These are phyloP conservation scores for Cryptotermes secundus DNA, from an alignment of 1,140 invertebrate genomes.

Conservation along the genomic window DNA sequence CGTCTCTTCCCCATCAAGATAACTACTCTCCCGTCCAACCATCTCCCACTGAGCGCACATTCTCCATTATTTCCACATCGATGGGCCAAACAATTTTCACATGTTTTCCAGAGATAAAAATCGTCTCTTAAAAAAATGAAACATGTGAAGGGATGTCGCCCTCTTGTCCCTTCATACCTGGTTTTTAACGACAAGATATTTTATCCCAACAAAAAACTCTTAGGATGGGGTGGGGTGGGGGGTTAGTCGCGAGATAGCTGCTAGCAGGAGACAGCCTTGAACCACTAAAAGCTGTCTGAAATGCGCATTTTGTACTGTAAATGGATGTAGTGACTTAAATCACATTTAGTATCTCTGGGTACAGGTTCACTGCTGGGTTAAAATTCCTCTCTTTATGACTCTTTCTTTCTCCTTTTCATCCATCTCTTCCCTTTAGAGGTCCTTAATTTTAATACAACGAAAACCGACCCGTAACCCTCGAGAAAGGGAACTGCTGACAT, in stretches of 20 bases:
- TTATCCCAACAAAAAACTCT: neutral
- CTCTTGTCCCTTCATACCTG: neutral
- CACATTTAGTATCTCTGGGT: no score
- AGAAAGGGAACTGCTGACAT: no score
- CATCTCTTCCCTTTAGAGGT: no score
- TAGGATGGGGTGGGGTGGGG: no score
- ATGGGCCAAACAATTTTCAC: neutral
- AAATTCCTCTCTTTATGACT: no score
- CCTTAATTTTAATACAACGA: no score
- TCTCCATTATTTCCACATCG: neutral
- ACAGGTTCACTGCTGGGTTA: no score
- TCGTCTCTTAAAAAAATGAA: neutral
- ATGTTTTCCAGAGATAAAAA: neutral
- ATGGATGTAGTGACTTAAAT: no score
- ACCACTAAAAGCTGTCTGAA: neutral
- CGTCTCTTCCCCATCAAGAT: no score
- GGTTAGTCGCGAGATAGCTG: neutral
- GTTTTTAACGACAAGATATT: slow-evolving; percentile 1
- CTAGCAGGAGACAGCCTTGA: neutral
- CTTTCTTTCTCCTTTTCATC: no score
- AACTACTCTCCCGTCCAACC: neutral
- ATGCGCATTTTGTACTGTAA: neutral
- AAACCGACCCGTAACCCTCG: no score
- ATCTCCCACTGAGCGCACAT: neutral
- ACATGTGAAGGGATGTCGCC: neutral